These are phyloP conservation scores for Labia minor DNA, from an alignment of 2,888 invertebrate genomes.

Conservation along the genomic window DNA sequence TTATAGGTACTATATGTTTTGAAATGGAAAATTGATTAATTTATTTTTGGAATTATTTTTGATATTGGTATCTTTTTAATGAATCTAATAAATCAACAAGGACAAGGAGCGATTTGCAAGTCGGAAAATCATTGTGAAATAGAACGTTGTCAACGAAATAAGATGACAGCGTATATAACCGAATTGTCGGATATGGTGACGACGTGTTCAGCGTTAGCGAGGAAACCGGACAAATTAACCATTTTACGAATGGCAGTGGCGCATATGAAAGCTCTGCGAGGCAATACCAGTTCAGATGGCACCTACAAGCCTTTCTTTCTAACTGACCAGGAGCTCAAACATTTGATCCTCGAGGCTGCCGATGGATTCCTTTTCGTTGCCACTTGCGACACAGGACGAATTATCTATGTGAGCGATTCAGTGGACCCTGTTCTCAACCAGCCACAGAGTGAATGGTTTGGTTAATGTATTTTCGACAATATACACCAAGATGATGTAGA, in stretches of 20 bases:
- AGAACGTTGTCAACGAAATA: conserved; percentile 93
- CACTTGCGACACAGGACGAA: conserved; percentile 91
- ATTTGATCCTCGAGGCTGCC: conserved; percentile 96
- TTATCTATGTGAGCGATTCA: conserved; percentile 98
- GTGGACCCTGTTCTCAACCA: conserved; percentile 95
- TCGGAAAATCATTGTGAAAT: conserved; percentile 99
- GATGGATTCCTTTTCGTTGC: conserved; percentile 96
- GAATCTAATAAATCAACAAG: no score
- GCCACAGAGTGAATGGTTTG: conserved; percentile 96
- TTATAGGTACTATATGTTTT: no score
- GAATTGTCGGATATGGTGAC: conserved; percentile 99
- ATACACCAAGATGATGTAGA: conserved; percentile 97
- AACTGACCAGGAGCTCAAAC: conserved; percentile 97
- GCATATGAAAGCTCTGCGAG: conserved; percentile 96
- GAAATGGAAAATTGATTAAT: no score
- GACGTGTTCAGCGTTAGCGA: conserved; percentile 92
- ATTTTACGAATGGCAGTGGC: conserved; percentile 99
- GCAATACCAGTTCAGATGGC: conserved; percentile 91
- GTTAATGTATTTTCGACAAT: conserved; percentile 87
- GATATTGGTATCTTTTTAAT: no score
- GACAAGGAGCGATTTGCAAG: no score
- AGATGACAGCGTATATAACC: conserved; percentile 99
- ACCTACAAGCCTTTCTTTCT: conserved; percentile 97
- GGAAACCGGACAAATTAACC: conserved; percentile 98
- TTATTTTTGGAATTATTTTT: no score